phyloP scores from a whole-genome alignment of 2,113 vertebrate genomes.

The Archocentrus centrarchus region DNA sequence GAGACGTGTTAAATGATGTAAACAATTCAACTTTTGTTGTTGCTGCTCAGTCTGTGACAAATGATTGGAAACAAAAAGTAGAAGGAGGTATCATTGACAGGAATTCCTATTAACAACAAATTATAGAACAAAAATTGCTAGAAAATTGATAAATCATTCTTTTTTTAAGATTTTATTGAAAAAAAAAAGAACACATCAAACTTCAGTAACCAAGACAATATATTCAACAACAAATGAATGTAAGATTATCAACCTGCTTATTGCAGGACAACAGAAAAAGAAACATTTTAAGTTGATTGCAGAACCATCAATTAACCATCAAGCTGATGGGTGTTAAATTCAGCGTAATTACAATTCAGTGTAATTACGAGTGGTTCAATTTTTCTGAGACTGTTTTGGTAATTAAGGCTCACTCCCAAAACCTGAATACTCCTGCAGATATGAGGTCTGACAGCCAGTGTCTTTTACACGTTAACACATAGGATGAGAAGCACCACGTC shows the following conservation, averaged over 20 bases:
- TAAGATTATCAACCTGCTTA: conserved; percentile 4
- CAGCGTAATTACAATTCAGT: neutral
- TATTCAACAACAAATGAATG: conserved; percentile 31
- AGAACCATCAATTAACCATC: conserved; percentile 27
- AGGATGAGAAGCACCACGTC: conserved; percentile 41
- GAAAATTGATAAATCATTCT: neutral
- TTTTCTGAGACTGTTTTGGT: neutral
- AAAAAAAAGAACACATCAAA: neutral
- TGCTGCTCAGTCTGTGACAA: neutral
- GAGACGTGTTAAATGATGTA: neutral
- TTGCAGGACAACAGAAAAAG: conserved; percentile 30
- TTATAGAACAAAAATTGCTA: neutral
- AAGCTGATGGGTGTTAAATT: neutral
- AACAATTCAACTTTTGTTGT: neutral
- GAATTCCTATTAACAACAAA: neutral
- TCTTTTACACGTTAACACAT: conserved; percentile 19
- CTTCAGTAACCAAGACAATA: conserved; percentile 51
- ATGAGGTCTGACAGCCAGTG: conserved; percentile 4
- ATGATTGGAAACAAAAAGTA: neutral
- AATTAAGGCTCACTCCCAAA: conserved; percentile 16
- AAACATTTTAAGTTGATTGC: conserved; percentile 1
- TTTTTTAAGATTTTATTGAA: conserved; percentile 59
- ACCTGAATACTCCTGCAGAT: conserved; percentile 27
- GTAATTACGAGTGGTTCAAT: conserved; percentile 39
- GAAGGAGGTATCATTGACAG: neutral